Conservation (phyloP, 2,797 vertebrate genomes). For the Dallia pectoralis region DNA sequence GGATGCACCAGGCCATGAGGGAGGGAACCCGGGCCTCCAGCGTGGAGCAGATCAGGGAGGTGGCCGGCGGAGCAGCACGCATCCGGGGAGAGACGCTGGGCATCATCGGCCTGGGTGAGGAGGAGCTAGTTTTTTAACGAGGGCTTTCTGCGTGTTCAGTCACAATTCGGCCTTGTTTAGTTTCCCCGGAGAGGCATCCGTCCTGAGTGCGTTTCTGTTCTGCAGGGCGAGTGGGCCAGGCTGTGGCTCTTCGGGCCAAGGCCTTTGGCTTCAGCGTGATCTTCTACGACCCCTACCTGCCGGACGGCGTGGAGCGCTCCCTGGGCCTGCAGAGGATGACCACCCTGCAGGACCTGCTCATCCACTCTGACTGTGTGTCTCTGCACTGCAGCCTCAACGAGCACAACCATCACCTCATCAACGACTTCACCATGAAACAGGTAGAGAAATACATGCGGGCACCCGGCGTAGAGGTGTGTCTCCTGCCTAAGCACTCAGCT, state of each 20-base stretch:
- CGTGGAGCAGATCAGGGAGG: slow-evolving; percentile 81
- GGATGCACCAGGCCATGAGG: slow-evolving; percentile 80
- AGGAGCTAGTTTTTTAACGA: too few species aligned
- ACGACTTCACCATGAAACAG: slow-evolving; percentile 87
- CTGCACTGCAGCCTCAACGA: slow-evolving; percentile 83
- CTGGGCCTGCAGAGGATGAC: slow-evolving; percentile 80
- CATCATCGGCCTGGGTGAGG: slow-evolving; percentile 81
- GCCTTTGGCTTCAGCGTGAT: slow-evolving; percentile 81
- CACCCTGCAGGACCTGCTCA: slow-evolving; percentile 81
- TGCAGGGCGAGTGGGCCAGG: slow-evolving; percentile 80
- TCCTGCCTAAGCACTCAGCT: too few species aligned
- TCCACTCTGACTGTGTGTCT: slow-evolving; percentile 83
- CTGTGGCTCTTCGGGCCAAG: slow-evolving; percentile 80
- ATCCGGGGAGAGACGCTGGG: slow-evolving; percentile 82
- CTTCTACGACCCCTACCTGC: slow-evolving; percentile 82
- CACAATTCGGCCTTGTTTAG: too few species aligned
- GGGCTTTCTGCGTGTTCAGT: neutral
- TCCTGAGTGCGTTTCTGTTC: neutral
- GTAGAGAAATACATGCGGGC: slow-evolving; percentile 39
- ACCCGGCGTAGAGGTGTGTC: too few species aligned
- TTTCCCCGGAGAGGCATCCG: neutral
- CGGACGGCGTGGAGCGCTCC: slow-evolving; percentile 80
- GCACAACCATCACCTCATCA: slow-evolving; percentile 86
- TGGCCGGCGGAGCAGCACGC: slow-evolving; percentile 80
- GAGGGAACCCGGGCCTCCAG: slow-evolving; percentile 79